These are phyloP conservation scores for Alloscopus bannaensis DNA, from an alignment of 2,888 invertebrate species.

Conservation along the genomic window DNA sequence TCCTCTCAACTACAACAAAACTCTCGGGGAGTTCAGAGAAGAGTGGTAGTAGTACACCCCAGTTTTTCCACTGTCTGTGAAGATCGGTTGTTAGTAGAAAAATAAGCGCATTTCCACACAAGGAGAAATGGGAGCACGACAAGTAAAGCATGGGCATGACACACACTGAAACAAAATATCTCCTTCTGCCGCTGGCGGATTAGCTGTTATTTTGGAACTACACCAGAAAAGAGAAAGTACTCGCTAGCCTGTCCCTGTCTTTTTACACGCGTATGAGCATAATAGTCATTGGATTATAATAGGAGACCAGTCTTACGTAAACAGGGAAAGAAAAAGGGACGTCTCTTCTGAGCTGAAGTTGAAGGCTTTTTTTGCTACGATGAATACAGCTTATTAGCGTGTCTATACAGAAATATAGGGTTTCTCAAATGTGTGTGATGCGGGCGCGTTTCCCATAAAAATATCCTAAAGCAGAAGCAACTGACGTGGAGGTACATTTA, in stretches of 20 bases:
- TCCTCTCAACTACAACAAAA: too few relatives aligned
- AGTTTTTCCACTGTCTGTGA: too few relatives aligned
- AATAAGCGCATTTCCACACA: too few relatives aligned
- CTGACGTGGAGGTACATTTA: background rate
- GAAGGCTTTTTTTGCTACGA: too few relatives aligned
- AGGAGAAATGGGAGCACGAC: background rate
- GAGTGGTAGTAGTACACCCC: too few relatives aligned
- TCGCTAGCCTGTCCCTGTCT: slow-evolving; percentile 10
- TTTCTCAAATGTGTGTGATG: too few relatives aligned
- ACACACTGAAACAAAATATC: slow-evolving; percentile 30
- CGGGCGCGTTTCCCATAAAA: too few relatives aligned
- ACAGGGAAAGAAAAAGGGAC: slow-evolving; percentile 7
- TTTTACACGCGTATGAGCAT: background rate
- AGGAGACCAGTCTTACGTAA: slow-evolving; percentile 6
- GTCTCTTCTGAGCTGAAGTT: too few relatives aligned
- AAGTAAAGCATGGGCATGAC: slow-evolving; percentile 24
- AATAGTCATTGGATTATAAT: background rate
- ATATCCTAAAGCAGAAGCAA: slow-evolving; percentile 5
- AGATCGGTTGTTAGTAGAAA: too few relatives aligned
- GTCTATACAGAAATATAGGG: too few relatives aligned
- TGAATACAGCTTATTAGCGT: too few relatives aligned
- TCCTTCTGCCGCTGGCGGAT: slow-evolving; percentile 36
- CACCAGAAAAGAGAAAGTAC: slow-evolving; percentile 40
- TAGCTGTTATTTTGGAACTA: slow-evolving; percentile 37
- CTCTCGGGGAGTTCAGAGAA: too few relatives aligned